A percentile compares a stretch with the other conserved stretches of the same genome.
Conservation (phyloP, 2,888 invertebrate species). For the Sisyra terminalis region DNA sequence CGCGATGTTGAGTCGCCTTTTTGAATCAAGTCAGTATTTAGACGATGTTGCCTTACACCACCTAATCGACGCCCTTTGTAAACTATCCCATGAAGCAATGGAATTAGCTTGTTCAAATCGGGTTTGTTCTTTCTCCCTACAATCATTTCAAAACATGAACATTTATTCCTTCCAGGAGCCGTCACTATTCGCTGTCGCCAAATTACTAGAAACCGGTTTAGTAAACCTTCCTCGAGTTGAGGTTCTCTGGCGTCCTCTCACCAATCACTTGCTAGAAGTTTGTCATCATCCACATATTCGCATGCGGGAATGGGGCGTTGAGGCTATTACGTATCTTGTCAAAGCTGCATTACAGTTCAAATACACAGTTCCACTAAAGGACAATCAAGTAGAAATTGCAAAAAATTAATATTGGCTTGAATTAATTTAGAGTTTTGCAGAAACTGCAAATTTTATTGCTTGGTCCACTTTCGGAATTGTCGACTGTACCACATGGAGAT, state of each 20-base stretch:
- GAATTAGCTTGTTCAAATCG: slow-evolving; percentile 89
- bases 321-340: slow-evolving; percentile 87
- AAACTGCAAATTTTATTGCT: slow-evolving; percentile 74
- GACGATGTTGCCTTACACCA: slow-evolving; percentile 92
- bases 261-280: slow-evolving; percentile 89
- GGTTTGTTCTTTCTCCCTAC: slow-evolving; percentile 35
- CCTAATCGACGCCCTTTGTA: slow-evolving; percentile 89
- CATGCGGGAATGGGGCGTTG: slow-evolving; percentile 96
- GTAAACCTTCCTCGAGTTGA: slow-evolving; percentile 88
- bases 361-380: slow-evolving; percentile 64
- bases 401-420: not conserved
- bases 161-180: slow-evolving; percentile 53
- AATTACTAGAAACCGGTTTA: slow-evolving; percentile 91
- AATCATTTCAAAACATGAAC: slow-evolving; percentile 2
- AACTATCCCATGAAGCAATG: slow-evolving; percentile 93
- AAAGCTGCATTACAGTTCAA: slow-evolving; percentile 80
- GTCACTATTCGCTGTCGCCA: slow-evolving; percentile 92
- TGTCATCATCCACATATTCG: slow-evolving; percentile 89
- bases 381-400: slow-evolving; percentile 59
- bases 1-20: slow-evolving; percentile 79
- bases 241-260: slow-evolving; percentile 88
- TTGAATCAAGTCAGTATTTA: slow-evolving; percentile 86
- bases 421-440: slow-evolving; percentile 20
- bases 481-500: slow-evolving; percentile 79
- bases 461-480: slow-evolving; percentile 82